A percentile compares a stretch with the other conserved stretches of the same genome.
These are phyloP conservation scores for Mus musculus DNA, from an alignment of 2,113 vertebrate genomes.

Conservation along the genomic window DNA sequence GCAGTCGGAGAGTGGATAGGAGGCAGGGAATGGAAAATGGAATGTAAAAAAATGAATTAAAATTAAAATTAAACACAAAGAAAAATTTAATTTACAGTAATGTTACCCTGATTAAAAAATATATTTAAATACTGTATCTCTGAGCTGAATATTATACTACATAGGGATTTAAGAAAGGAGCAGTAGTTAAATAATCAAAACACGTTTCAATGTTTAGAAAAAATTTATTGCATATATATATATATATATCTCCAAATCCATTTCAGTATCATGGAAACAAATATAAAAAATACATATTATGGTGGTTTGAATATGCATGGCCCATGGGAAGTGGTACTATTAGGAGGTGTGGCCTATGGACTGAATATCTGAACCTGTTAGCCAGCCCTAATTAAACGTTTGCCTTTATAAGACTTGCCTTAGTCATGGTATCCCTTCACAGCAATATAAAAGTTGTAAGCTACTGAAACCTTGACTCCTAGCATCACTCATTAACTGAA, in stretches of 20 bases:
- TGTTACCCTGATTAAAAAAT: not conserved
- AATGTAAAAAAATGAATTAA: no score
- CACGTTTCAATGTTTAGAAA: not conserved
- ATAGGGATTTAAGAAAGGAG: not conserved
- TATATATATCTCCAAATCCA: not conserved
- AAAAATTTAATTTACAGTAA: not conserved
- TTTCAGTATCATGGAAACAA: not conserved
- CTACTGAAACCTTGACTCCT: not conserved
- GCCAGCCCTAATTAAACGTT: no score
- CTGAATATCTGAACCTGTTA: no score
- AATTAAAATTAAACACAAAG: no score
- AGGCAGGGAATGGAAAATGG: no score
- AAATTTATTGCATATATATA: not conserved
- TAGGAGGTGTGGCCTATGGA: no score
- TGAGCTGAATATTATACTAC: not conserved
- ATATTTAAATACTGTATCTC: not conserved
- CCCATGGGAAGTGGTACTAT: no score
- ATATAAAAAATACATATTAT: not conserved
- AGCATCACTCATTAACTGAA: constrained; percentile 44
- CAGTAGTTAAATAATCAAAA: not conserved
- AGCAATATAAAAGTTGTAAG: not conserved
- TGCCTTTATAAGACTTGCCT: no score
- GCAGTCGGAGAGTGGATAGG: no score
- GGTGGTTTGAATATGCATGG: no score
- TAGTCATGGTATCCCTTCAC: no score